Evolutionary conservation across 2,797 vertebrate genomes (phyloP), one percentile per base, ranked within the genome.

Genomic region (Cottoperca gobio): DNA sequence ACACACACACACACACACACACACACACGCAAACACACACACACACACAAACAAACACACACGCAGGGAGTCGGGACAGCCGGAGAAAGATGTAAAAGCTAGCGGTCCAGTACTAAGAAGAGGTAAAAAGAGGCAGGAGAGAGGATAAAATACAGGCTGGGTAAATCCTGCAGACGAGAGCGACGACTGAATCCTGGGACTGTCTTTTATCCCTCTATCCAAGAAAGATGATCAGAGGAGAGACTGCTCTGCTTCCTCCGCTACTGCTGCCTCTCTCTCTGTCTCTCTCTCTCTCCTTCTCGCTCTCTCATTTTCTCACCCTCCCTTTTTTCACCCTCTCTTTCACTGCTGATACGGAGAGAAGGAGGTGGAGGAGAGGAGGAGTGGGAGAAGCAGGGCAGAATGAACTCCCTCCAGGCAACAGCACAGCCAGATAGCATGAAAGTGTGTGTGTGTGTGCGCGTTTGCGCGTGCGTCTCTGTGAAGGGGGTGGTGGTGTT

Each of bases 331-430:
- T 74, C 68, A 86, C 70, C 60, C 84, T 79, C 89, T 90, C 86
- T 89, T 85, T 92, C 85, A 85, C 84, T 88, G 92, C 92, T 81
- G 91, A 94, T 90, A 93, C 84, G 50, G 83, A 91, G 85, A 79
- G 80, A 88, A 92, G 89, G 91, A 91, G 88, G 92, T 90, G 89
- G 81, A 86, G 86, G 86, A 88, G 90, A 91, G 83, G 88, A 90
- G 83, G 82, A 88, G 81, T n/a, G n/a, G n/a, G n/a, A 86, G 86
- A 64, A 89, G 86, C 81, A 86, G 87, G 91, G 88, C 78, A 91
- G 90, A 93, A 88, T 82, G 89, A 93, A 93, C 85, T 93, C 94
- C 93, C 93, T 92, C 72, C 85, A 93, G 93, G 92, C 93, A 91
- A 89, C 85, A 92, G 89, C 91, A 91, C 87, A 90, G 88, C 77